Evolutionary conservation across 2,113 vertebrate species (phyloP), one percentile per base, ranked within the genome.

Genomic region (Phylloscopus trochilus): DNA sequence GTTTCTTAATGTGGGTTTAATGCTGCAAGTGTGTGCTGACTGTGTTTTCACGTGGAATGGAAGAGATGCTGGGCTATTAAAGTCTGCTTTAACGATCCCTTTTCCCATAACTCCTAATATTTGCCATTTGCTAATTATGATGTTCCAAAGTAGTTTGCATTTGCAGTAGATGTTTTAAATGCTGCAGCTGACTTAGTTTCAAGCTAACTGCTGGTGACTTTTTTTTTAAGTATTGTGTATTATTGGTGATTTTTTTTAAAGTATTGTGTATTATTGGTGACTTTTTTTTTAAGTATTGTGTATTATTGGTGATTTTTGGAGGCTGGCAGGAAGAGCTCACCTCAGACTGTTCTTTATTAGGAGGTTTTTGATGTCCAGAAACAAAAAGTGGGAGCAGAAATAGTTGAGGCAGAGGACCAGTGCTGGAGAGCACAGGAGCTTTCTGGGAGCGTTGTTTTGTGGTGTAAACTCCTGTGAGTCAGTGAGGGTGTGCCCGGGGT

Each of bases 121-220:
- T 95, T 97, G 93, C 86, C 80, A 83, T 84, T 94, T 96, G 84
- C 90, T 92, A 96, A 94, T 96, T 96, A 94, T 92, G 80, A 93
- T 93, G 88, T 92, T 89, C 79, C 8, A 6, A 84, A 87, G 83
- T 47, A 63, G 83, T 86, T 81, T 93, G 83, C 83, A 64, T 93
- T 95, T 87, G 73, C 67, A 75, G 83, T 67, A 75, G 64, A 75
- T 95, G 68, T 83, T 95, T 93, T 92, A 95, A 93, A 90, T 59
- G 80, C 80, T 86, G 68, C 90, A 93, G 86, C 90, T 92, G 90
- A 74, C 91, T 94, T 52, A 68, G 73, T 83, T 93, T 70, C 85
- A 70, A 44, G 58, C 43, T 63, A 81, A 67, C 84, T 80, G 68
- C 59, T 86, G 72, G 51, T 55, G 66, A 23, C 49, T 89, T 44